Base-by-base conservation (phyloP, 2,113 vertebrate genomes). In the Neofelis nebulosa region DNA sequence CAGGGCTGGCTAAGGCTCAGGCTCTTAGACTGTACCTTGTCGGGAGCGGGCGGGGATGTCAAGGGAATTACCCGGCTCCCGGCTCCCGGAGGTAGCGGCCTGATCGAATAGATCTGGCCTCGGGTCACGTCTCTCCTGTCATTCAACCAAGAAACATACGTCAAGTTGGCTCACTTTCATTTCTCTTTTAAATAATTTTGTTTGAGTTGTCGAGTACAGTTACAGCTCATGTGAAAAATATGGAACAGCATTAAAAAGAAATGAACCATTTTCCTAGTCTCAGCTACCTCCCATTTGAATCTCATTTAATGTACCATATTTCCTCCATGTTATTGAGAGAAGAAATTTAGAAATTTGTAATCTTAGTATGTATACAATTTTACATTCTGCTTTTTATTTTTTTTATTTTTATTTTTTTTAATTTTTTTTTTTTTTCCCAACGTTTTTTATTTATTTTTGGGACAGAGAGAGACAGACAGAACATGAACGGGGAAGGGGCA, bases 21-120 rank as follows among this genome's bases (percentile, higher is more conserved):
- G 45, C 18, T 92, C 65, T 61, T 25, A 38, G 89, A 90, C 83
- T 96, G 89, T 93, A 80, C 93, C 96, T 94, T 13, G 41, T 16
- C 89, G 69, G 81, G 48, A 79, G 50, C 23, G 7, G 73, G 61
- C 10, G 1, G 55, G 45, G 74, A 45, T 45, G 18, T 14, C 8
- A 0, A 23, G 79, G 80, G 76, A 73, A 8, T n/a, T 83, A 86
- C 73, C 76, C 76, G 79, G 87, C 76, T 45, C 89, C 57, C 2
- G 0, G 87, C 76, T 45, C 89, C 57, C 2, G 0, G n/a, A 19
- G 19, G 45, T 25, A 1, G 48, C 27, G 2, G 45, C 50, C 52
- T 61, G 76, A 76, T 45, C 73, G 78, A 84, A 36, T 25, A 19
- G 36, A 29, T 14, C 27, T 11, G 19, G 36, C 65, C 57, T 55